Evolutionary conservation across 2,797 vertebrate genomes (phyloP).

Genomic region (Dendrocincla fuliginosa): DNA sequence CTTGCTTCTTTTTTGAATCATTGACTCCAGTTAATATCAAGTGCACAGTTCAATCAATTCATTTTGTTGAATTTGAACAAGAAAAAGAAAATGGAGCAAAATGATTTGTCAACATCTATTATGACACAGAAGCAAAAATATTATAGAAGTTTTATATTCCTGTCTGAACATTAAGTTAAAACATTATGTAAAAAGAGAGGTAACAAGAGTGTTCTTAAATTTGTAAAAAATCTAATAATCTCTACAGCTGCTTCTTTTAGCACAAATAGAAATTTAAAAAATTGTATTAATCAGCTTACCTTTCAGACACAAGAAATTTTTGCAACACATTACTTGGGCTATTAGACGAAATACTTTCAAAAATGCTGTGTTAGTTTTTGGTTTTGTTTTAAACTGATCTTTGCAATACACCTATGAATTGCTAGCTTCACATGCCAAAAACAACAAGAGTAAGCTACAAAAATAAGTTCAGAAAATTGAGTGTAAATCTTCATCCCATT

Average conservation of each 20-base stretch:
- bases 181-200: neutral
- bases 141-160: neutral
- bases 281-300: neutral
- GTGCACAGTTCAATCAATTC: neutral
- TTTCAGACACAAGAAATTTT: neutral
- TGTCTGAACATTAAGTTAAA: neutral
- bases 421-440: neutral
- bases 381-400: neutral
- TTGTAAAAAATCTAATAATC: neutral
- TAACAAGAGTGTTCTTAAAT: neutral
- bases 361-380: neutral
- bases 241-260: neutral
- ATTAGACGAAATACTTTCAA: neutral
- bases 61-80: neutral
- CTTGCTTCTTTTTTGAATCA: neutral
- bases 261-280: neutral
- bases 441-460: rapidly evolving
- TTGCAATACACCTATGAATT: neutral
- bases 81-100: neutral
- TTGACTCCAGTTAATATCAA: neutral
- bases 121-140: neutral
- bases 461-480: neutral
- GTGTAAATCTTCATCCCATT: rapidly evolving
- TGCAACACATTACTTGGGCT: neutral
- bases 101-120: neutral